phyloP scores from a whole-genome alignment of 2,113 vertebrate species.

The Aythya baeri region DNA sequence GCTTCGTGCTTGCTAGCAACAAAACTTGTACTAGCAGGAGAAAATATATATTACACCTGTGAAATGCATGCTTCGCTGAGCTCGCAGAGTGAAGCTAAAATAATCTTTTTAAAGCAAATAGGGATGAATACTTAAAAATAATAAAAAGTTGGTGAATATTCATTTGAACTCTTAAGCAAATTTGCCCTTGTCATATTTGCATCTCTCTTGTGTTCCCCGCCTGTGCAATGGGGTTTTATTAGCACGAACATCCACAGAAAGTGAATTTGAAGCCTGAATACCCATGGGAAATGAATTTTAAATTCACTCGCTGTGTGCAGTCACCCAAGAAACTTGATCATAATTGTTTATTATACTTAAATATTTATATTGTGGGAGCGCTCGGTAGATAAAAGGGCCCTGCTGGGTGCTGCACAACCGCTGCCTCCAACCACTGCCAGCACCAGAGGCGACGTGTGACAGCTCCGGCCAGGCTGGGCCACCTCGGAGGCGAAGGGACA shows the following conservation, averaged over 20 bases:
- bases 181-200: conserved; percentile 58
- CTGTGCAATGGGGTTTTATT: conserved; percentile 52
- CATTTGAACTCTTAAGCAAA: conserved; percentile 60
- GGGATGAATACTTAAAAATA: conserved; percentile 32
- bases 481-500: accelerated
- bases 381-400: not conserved
- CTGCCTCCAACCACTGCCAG: not conserved
- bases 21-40: not conserved
- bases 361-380: conserved; percentile 57
- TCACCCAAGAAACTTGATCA: conserved; percentile 62
- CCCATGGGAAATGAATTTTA: conserved; percentile 54
- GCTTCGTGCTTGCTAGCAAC: not conserved
- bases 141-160: conserved; percentile 55
- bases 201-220: conserved; percentile 43
- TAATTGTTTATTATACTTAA: conserved; percentile 70
- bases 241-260: conserved; percentile 51
- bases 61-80: not conserved
- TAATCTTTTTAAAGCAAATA: conserved; percentile 21
- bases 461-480: not conserved
- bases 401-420: not conserved
- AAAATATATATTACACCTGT: not conserved
- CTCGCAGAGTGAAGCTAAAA: conserved; percentile 18
- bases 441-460: not conserved
- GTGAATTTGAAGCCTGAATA: conserved; percentile 37
- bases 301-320: conserved; percentile 50